Base-by-base conservation (phyloP, 2,797 vertebrate genomes). In the Fistularia tabacaria region DNA sequence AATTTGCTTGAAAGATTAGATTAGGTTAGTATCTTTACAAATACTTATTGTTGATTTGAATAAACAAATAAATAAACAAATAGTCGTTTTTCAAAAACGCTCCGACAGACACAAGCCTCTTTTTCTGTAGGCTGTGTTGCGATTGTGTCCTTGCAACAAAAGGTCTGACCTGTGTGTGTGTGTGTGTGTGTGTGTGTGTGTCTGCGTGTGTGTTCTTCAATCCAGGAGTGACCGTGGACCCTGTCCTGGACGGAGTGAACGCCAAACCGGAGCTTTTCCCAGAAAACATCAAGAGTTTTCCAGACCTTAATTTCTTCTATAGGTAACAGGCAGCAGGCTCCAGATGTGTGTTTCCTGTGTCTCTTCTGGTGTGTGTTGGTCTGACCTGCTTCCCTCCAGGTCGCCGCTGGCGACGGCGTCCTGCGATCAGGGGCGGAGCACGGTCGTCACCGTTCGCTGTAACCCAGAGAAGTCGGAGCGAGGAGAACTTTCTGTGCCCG, bases 281-380 rank as follows among this genome's bases (percentile, higher is more conserved):
- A 1, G 75, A 85, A 51, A 84, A 90, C 58, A 56, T 80, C 14
- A 90, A 78, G 50, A 88, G 88, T 67, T 64, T 93, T 64, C 92
- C 91, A 0, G 94, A 99, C 72, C 91, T 99, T n/a, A 91, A 96
- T 88, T 98, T 96, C 88, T 98, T 93, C 92, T 99, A 93, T 87
- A 94, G 93, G 97, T 98, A 88, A 25, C 14, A 6, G 1, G 6
- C 45, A 8, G 56, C 6, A 52, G 14, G 9, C 10, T 5, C 3
- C 1, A 42, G 9, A 6, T 12, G 6, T 25, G 1, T n/a, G 14
- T 51, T 61, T 14, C 7, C 8, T 38, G 14, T 8, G 12, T 10
- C 14, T 7, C 36, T n/a, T 37, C 1, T 6, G 3, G 9, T 10
- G 0, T 11, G 13, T 38, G 42, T 12, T 38, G 10, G 14, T 46